Base-by-base conservation (phyloP, 2,888 invertebrate species). In the Eupeodes latifasciatus region DNA sequence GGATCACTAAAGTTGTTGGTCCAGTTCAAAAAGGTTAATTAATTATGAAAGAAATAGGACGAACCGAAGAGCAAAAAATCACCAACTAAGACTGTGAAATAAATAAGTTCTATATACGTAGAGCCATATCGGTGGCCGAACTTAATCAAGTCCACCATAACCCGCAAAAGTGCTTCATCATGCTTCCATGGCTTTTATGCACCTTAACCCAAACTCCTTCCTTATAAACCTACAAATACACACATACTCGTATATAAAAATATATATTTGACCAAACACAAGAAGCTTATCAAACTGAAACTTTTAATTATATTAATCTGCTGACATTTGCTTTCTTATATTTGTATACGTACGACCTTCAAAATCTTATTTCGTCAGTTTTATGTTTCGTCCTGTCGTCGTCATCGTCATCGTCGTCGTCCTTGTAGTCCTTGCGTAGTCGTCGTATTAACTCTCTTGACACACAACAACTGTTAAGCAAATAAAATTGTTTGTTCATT, bases 221-320 rank as follows among this genome's bases (percentile, higher is more conserved):
- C 40, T 5, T 40, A 40, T 40, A 40, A 5, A 4, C 5, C 0
- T 40, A 40, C 40, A 40, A 5, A 40, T 9, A 40, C 40, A 40
- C 40, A 40, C 40, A 40, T 9, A 40, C 40, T 5, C 40, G 40
- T 40, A 40, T 40, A 40, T 9, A 27, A 27, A 27, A 27, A 27
- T 27, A 27, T 27, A 27, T 4, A 44, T 57, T 57, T 72, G 72
- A n/a, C 72, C 72, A 44, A 27, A 59, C 49, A 49, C 34, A 47
- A 40, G 49, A 27, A 71, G 72, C 59, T 83, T 44, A 72, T 78
- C 64, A 72, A 83, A 75, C 79, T 53, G 64, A 86, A 86, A 82
- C 82, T 86, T 86, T 82, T 79, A 82, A 82, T 82, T 86, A 75
- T 71, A 82, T 82, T 82, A 86, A 86, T 79, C 86, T 75, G 79